Evolutionary conservation across 2,113 vertebrate genomes (phyloP).

Genomic region (Rattus rattus): DNA sequence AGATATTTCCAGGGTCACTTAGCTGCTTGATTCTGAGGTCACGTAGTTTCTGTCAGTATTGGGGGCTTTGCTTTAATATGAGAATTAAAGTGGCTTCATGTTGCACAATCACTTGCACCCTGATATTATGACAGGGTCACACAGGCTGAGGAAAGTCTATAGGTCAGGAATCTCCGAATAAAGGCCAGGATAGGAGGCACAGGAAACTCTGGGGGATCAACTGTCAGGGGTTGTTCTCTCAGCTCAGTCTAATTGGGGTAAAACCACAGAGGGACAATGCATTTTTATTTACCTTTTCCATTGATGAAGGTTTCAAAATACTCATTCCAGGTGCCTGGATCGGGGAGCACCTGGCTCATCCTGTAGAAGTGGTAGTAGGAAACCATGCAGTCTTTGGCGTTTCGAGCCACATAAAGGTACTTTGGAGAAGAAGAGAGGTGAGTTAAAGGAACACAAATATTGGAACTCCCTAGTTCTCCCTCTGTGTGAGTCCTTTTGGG

Average conservation of each 20-base stretch:
- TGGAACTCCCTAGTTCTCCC: neutral
- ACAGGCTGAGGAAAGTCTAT: neutral
- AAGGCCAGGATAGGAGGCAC: neutral
- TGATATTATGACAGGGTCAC: neutral
- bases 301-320: constrained; percentile 81
- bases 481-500: no score
- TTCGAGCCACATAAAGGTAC: constrained; percentile 86
- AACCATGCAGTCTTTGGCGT: constrained; percentile 84
- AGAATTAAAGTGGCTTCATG: neutral
- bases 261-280: neutral
- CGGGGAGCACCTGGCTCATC: constrained; percentile 80
- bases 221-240: neutral
- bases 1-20: neutral
- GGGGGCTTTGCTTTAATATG: neutral
- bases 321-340: constrained; percentile 82
- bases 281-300: constrained; percentile 76
- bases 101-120: neutral
- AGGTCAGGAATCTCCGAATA: neutral
- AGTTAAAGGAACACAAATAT: neutral
- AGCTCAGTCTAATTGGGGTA: accelerated
- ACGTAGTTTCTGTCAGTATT: neutral
- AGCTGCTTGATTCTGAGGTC: neutral
- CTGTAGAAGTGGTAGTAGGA: constrained; percentile 85
- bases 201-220: neutral
- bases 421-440: constrained; percentile 35